Evolutionary conservation across 2,113 vertebrate species (phyloP).

Genomic region (Lophius piscatorius): DNA sequence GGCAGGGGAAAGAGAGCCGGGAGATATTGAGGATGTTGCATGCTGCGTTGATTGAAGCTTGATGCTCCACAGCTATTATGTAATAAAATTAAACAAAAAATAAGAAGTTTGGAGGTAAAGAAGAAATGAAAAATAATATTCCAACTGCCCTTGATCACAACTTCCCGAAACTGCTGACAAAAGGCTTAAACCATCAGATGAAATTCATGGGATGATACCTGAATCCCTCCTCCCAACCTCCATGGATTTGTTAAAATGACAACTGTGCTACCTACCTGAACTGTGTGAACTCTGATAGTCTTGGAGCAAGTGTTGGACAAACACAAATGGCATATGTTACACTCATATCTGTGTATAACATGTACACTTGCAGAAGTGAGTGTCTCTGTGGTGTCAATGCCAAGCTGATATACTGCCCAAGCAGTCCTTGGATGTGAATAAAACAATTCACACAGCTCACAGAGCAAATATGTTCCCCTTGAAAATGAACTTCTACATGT

Average conservation of each 20-base stretch:
- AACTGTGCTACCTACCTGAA: too few species aligned
- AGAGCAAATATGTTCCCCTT: too few species aligned
- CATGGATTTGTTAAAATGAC: slow-evolving; percentile 13
- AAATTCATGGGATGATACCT: slow-evolving; percentile 13
- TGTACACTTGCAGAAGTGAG: slow-evolving; percentile 34
- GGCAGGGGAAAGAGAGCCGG: slow-evolving; percentile 16
- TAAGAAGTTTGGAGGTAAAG: too few species aligned
- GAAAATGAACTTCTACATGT: too few species aligned
- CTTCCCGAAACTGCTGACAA: background rate
- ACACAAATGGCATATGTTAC: slow-evolving; percentile 47
- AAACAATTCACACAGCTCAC: slow-evolving; percentile 45
- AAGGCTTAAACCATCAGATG: slow-evolving; percentile 6
- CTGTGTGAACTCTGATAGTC: slow-evolving; percentile 9
- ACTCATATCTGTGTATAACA: slow-evolving; percentile 52
- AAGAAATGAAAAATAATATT: background rate
- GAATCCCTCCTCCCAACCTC: slow-evolving; percentile 16
- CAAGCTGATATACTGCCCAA: slow-evolving; percentile 51
- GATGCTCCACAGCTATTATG: slow-evolving; percentile 24
- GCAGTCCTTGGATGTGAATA: slow-evolving; percentile 51
- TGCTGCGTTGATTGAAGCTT: slow-evolving; percentile 9
- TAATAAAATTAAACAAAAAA: too few species aligned
- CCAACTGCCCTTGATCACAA: slow-evolving; percentile 11
- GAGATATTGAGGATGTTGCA: slow-evolving; percentile 20
- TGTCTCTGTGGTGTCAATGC: slow-evolving; percentile 42
- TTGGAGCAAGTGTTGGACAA: slow-evolving; percentile 13